Base-by-base conservation (phyloP, 1,140 invertebrate genomes). In the Olivierus martensii region DNA sequence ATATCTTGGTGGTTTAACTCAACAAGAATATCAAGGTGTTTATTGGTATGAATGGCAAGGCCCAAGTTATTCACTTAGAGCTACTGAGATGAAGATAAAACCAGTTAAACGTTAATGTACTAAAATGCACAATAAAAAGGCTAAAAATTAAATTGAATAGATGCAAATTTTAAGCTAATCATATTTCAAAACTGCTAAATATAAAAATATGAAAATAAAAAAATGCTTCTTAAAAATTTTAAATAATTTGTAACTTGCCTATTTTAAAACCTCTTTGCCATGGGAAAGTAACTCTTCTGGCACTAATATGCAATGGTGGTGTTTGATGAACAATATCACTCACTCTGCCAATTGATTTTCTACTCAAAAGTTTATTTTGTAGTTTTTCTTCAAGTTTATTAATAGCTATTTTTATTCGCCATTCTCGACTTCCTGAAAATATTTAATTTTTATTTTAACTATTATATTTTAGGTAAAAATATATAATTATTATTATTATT, bases 241-340 rank as follows among this genome's bases (percentile, higher is more conserved):
- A 28, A 28, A 28, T 28, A 28, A 28, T 28, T 9, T 6, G 9
- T 43, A 17, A 75, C 62, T 73, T 72, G 72, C 84, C 84, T 53
- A 91, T 87, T 73, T 92, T 92, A 39, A 88, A 83, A 11, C 88
- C 87, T 42, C 87, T 75, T 70, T 92, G 88, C 89, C 89, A 93
- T 41, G 82, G 81, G 66, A 93, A 93, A 52, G 79, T 85, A 6
- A 92, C 84, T 55, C 77, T 72, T 7, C 77, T 69, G 3, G 79
- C 72, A 58, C 73, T 70, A 28, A 86, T 77, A 37, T 75, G 76
- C 37, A 78, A 64, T 67, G 74, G 9, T 47, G 58, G 12, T 54
- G 12, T 75, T 61, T 79, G 76, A 39, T 68, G 67, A 14, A 67
- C 66, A 17, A 52, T 52, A 55, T 62, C 62, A 47, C 75, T 68